A percentile compares a stretch with the other conserved stretches of the same genome.
These are phyloP conservation scores for Octopus sinensis DNA, from an alignment of 1,140 invertebrate genomes.

Conservation along the genomic window DNA sequence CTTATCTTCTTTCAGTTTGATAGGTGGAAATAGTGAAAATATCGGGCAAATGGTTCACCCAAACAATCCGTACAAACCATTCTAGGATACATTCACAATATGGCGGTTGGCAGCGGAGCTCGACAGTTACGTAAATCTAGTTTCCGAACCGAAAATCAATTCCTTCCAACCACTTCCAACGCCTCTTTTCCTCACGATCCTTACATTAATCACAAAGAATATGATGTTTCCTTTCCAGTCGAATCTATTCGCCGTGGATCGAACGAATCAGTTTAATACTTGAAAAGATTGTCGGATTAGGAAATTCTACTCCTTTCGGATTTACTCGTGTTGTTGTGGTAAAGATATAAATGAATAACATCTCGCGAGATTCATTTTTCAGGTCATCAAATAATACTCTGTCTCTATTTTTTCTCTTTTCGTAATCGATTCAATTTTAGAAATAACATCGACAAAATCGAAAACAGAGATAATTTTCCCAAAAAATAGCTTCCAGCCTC, in stretches of 20 bases:
- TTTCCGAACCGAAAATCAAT: neutral
- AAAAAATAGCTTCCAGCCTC: too few relatives aligned
- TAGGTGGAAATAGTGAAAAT: neutral
- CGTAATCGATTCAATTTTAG: too few relatives aligned
- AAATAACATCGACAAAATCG: too few relatives aligned
- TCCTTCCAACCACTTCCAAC: neutral
- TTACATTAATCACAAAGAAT: too few relatives aligned
- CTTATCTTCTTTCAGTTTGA: neutral
- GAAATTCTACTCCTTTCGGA: constrained; percentile 1
- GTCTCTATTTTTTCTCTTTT: too few relatives aligned
- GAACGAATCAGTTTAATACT: too few relatives aligned
- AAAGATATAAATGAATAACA: neutral
- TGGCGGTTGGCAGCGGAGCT: neutral
- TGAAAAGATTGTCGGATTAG: neutral
- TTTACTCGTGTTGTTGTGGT: neutral
- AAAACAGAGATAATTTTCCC: too few relatives aligned
- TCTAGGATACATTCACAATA: neutral
- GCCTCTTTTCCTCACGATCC: too few relatives aligned
- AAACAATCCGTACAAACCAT: constrained; percentile 2
- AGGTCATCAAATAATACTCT: too few relatives aligned
- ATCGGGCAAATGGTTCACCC: neutral
- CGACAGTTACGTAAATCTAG: neutral
- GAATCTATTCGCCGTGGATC: too few relatives aligned
- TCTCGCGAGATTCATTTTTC: constrained; percentile 3
- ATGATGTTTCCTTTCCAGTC: too few relatives aligned